Evolutionary conservation across 2,888 invertebrate genomes (phyloP).

Genomic region (Trisateles emortualis): DNA sequence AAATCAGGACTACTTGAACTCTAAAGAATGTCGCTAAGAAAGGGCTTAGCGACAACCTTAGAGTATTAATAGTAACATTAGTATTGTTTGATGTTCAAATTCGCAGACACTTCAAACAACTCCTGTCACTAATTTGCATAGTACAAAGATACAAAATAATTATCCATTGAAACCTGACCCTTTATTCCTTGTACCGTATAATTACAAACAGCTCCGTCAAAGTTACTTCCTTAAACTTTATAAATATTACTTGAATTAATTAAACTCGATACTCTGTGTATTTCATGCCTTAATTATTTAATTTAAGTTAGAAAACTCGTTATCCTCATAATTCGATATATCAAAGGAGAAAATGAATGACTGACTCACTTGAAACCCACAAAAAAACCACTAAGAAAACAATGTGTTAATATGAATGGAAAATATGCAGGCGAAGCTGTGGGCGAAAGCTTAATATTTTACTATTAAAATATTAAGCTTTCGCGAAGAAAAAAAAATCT

Average conservation of each 20-base stretch:
- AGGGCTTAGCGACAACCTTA: neutral
- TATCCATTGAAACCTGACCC: constrained; percentile 16
- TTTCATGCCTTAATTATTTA: constrained; percentile 4
- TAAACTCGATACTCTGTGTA: constrained; percentile 3
- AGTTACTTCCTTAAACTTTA: constrained; percentile 9
- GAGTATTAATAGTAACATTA: constrained; percentile 9
- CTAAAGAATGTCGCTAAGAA: too few relatives aligned
- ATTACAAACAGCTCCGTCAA: constrained; percentile 15
- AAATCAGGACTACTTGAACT: too few relatives aligned
- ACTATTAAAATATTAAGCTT: neutral
- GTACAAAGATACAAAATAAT: constrained; percentile 12
- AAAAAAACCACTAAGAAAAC: too few relatives aligned
- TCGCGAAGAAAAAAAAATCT: too few relatives aligned
- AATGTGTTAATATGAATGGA: too few relatives aligned
- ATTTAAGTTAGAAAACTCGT: neutral
- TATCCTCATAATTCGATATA: neutral
- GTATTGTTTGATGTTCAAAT: constrained; percentile 13
- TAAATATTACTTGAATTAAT: constrained; percentile 21
- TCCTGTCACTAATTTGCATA: constrained; percentile 9
- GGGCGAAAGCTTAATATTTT: too few relatives aligned
- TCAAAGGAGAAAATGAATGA: too few relatives aligned
- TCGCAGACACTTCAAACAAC: constrained; percentile 8
- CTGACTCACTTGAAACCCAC: too few relatives aligned
- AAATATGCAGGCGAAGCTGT: too few relatives aligned
- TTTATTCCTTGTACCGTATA: constrained; percentile 15